A percentile compares a stretch with the other conserved stretches of the same genome.
These are phyloP conservation scores for Cryptus viduatorius DNA, from an alignment of 2,888 invertebrate genomes.

Conservation along the genomic window DNA sequence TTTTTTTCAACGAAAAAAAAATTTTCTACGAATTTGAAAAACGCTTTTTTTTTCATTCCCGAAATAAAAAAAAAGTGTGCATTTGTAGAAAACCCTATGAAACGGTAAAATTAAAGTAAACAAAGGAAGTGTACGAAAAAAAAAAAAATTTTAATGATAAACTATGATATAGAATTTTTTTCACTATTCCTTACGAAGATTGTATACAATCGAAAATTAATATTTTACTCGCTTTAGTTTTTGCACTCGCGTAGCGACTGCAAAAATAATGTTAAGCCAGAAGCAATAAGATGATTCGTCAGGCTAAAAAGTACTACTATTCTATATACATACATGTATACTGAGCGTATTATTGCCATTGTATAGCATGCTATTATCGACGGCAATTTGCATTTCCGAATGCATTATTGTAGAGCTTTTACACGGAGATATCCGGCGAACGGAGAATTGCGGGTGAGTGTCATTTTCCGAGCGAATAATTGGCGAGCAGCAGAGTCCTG, in stretches of 20 bases:
- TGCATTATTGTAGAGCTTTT: background rate
- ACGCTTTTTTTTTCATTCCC: background rate
- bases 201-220: too few relatives aligned
- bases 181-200: too few relatives aligned
- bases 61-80: background rate
- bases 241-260: too few relatives aligned
- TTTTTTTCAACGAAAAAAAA: too few relatives aligned
- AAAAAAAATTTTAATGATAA: too few relatives aligned
- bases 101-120: too few relatives aligned
- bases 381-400: constrained; percentile 3
- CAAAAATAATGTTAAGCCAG: too few relatives aligned
- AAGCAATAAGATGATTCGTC: too few relatives aligned
- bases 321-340: background rate
- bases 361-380: background rate
- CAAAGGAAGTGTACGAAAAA: too few relatives aligned
- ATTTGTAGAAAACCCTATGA: too few relatives aligned
- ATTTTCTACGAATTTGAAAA: background rate
- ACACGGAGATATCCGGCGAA: background rate
- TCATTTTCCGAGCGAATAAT: constrained; percentile 50
- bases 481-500: constrained; percentile 28
- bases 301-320: background rate
- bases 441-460: constrained; percentile 16
- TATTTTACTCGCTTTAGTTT: too few relatives aligned
- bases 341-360: background rate
- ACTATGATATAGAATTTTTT: too few relatives aligned